Conservation (phyloP, 2,888 invertebrate genomes). For the Linnaemya tessellans region DNA sequence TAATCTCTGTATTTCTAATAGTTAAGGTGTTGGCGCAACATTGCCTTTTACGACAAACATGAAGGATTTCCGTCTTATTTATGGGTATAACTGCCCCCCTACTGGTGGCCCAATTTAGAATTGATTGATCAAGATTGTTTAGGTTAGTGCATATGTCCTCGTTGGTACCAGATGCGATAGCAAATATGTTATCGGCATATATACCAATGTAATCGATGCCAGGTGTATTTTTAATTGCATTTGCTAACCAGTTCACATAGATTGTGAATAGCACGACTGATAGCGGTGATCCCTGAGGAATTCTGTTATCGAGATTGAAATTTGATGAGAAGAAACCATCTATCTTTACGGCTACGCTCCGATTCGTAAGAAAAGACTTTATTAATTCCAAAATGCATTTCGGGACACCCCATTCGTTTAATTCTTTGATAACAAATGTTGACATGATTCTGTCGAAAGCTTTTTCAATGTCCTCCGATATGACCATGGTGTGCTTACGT, state of each 20-base stretch:
- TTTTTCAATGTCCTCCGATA: constrained; percentile 28
- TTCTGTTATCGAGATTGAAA: not conserved
- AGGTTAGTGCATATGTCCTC: not conserved
- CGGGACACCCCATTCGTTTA: not conserved
- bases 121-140: not conserved
- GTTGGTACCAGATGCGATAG: not conserved
- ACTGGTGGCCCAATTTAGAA: no score
- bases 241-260: constrained; percentile 10
- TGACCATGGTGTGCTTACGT: not conserved
- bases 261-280: constrained; percentile 1
- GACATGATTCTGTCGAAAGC: no score
- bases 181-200: constrained; percentile 26
- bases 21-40: not conserved
- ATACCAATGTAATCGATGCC: constrained; percentile 19
- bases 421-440: no score
- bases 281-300: constrained; percentile 35
- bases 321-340: constrained; percentile 10
- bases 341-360: not conserved
- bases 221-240: not conserved
- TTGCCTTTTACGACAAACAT: constrained; percentile 5
- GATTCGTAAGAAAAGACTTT: constrained; percentile 6
- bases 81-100: no score
- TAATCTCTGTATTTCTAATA: constrained; percentile 6
- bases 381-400: constrained; percentile 2
- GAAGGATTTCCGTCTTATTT: constrained; percentile 15